Evolutionary conservation across 2,888 invertebrate species (phyloP).

Genomic region (Steinernema hermaphroditum): DNA sequence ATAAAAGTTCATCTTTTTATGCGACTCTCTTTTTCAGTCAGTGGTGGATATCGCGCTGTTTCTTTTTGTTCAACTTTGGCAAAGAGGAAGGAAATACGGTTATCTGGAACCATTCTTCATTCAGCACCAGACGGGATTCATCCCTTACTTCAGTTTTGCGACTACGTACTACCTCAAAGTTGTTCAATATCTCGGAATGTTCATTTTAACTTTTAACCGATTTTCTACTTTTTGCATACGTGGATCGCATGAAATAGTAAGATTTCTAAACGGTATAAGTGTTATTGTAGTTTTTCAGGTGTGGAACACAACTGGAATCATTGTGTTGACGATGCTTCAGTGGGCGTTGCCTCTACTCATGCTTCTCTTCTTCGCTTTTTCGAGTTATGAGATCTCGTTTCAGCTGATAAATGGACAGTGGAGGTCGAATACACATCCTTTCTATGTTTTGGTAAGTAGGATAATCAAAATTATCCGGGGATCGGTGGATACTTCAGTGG

Average conservation of each 20-base stretch:
- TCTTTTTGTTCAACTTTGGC: constrained; percentile 11
- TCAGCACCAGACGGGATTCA: background rate
- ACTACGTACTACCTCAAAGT: constrained; percentile 16
- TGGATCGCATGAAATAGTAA: background rate
- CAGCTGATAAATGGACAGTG: constrained; percentile 8
- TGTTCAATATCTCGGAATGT: constrained; percentile 13
- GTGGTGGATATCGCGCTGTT: background rate
- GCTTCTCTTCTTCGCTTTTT: constrained; percentile 19
- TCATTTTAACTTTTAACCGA: background rate
- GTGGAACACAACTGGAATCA: background rate
- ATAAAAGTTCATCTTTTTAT: too few species aligned
- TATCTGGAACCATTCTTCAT: constrained; percentile 20
- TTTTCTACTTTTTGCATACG: constrained; percentile 15
- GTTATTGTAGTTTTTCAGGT: background rate
- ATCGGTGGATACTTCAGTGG: background rate
- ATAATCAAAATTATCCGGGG: too few species aligned
- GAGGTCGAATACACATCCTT: background rate
- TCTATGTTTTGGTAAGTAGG: background rate
- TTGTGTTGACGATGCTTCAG: background rate
- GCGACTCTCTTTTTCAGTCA: constrained; percentile 9
- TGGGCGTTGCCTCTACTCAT: constrained; percentile 3
- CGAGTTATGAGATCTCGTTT: background rate
- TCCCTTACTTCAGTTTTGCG: constrained; percentile 14
- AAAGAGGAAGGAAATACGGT: constrained; percentile 10
- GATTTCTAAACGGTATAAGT: background rate